Evolutionary conservation across 2,888 invertebrate species (phyloP), one percentile per base, ranked within the genome.

Genomic region (Autographa pulchrina): DNA sequence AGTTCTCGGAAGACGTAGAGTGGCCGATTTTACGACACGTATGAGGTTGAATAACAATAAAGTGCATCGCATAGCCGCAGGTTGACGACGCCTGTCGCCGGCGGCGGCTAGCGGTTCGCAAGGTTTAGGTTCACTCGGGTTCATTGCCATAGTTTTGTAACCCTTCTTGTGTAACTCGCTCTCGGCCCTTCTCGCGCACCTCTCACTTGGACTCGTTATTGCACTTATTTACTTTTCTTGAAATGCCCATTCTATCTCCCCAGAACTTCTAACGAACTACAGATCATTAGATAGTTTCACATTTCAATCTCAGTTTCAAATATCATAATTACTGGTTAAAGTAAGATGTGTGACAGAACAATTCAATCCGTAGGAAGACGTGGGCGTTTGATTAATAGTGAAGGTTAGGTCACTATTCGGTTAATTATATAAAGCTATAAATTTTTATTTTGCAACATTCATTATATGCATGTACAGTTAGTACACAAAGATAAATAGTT

Each of bases 131-230:
- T 96, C 93, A 96, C 88, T 84, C 84, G 91, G 88, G 96, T 96
- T 96, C 96, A 95, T 96, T 96, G 96, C 95, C 96, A 96, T 93
- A 96, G 96, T 96, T 96, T 95, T 95, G 95, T 96, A 95, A 96
- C 96, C 96, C 96, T 94, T 94, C 94, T 96, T 96, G 96, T 96
- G 95, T 94, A 96, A 96, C 94, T 93, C 91, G 93, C 93, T 92
- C 91, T 92, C 91, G 82, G 92, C 92, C 94, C 94, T 93, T 91
- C 90, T 85, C 89, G 86, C 80, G 81, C 88, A 89, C 94, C 94
- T 94, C 94, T 95, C 94, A 94, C 95, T 94, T 93, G 91, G 88
- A 87, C 92, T 90, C 91, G 88, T 92, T 93, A 91, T 88, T 89
- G 87, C 88, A 89, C 81, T 82, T 88, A 87, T 88, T 88, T 87